Evolutionary conservation across 2,113 vertebrate species (phyloP).

Genomic region (Coryphaenoides rupestris): DNA sequence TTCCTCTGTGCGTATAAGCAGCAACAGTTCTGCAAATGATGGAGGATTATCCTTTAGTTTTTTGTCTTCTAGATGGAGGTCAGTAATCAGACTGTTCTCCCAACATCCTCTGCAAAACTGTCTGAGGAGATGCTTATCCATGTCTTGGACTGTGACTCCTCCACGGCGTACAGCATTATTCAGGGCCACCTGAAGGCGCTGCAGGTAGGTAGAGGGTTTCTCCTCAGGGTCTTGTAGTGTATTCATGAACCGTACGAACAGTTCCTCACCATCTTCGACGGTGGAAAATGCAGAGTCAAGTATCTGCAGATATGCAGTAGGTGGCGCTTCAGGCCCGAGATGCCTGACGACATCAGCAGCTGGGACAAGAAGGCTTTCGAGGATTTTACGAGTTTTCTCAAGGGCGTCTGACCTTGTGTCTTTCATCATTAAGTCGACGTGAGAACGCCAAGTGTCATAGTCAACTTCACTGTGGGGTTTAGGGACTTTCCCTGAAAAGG

Average conservation of each 20-base stretch:
- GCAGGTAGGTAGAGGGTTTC: conserved; percentile 5
- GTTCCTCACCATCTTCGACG: neutral
- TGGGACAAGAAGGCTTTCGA: neutral
- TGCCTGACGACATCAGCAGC: neutral
- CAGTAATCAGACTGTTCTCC: neutral
- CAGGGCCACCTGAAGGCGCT: neutral
- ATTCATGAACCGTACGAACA: conserved; percentile 1
- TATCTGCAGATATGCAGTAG: conserved; percentile 4
- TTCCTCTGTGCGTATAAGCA: conserved; percentile 15
- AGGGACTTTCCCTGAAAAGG: neutral
- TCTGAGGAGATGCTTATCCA: neutral
- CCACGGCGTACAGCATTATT: neutral
- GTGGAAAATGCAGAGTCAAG: neutral
- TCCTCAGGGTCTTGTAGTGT: neutral
- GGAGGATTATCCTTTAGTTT: conserved; percentile 6
- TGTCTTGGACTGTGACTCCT: neutral
- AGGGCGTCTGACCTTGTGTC: neutral
- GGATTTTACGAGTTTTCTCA: neutral
- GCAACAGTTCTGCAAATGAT: conserved; percentile 18
- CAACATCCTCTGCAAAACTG: too few relatives aligned
- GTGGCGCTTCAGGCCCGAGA: neutral
- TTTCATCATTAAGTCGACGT: neutral
- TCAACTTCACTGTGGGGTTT: neutral
- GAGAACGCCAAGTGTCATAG: conserved; percentile 4
- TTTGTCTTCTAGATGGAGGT: conserved; percentile 21